Evolutionary conservation across 2,113 vertebrate genomes (phyloP), one percentile per base, ranked within the genome.

Genomic region (Macquaria australasica): DNA sequence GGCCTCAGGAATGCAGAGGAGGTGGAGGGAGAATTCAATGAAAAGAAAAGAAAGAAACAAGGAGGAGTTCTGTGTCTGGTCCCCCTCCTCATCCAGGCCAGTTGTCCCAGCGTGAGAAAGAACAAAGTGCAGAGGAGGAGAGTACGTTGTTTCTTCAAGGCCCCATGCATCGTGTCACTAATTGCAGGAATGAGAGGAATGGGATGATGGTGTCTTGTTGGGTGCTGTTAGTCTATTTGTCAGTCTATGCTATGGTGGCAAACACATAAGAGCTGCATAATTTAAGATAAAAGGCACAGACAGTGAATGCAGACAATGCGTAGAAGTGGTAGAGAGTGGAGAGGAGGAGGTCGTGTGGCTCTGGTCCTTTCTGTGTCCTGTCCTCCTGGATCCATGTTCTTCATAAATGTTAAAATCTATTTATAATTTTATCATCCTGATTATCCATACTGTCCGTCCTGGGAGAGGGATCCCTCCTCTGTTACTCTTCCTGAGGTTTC

Each of bases 111-210:
- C 48, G 71, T 80, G 86, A 83, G 81, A 91, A 64, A 85, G 74
- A 92, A 85, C 86, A 79, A 84, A 85, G 88, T 48, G 6, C 60
- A 18, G 62, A 72, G 63, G 68, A 83, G 64, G 71, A 60, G 82
- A 75, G 71, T 2, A 18, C 11, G 50, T 59, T 2, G 41, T 9
- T 56, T 75, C 67, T 87, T 78, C 64, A 34, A 51, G 77, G 59
- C 87, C 88, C 51, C 84, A 86, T 76, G 90, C 86, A 45, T 88
- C 25, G 77, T 88, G 66, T 69, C 77, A 71, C 91, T 93, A 94
- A 94, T 92, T 87, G 73, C 82, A 91, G 92, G 94, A 94, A 94
- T 94, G 91, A 89, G 50, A 84, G 87, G 92, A 94, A 94, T 93
- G 89, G 68, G 39, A 31, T 11, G 50, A 77, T 62, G 62, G 77